A percentile compares a stretch with the other conserved stretches of the same genome.
Conservation (phyloP, 2,888 invertebrate species). For the Mimumesa dahlbomi region DNA sequence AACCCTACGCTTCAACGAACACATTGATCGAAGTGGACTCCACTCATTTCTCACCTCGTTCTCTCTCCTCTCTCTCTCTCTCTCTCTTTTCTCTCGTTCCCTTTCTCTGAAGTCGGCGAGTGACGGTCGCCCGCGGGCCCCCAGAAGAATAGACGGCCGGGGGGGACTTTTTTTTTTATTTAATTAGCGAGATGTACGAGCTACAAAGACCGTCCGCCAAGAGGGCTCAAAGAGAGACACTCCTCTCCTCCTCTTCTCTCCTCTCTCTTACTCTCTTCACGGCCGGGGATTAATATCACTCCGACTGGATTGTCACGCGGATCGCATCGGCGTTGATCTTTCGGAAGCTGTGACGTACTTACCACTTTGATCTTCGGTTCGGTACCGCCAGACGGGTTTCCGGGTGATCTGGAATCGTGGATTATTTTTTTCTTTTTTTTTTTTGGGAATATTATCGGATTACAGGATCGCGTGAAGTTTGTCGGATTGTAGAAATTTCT, state of each 20-base stretch:
- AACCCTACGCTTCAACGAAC: too few species aligned
- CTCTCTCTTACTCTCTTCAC: slow-evolving; percentile 18
- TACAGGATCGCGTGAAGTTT: too few species aligned
- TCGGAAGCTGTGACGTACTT: not conserved
- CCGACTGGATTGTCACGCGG: slow-evolving; percentile 6
- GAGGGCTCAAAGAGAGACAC: slow-evolving; percentile 44
- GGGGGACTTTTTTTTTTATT: slow-evolving; percentile 71
- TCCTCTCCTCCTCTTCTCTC: not conserved
- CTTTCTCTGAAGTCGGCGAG: slow-evolving; percentile 47
- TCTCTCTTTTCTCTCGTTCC: slow-evolving; percentile 5
- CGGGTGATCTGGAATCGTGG: not conserved
- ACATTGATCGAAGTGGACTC: too few species aligned
- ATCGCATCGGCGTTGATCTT: slow-evolving; percentile 7
- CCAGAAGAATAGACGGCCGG: slow-evolving; percentile 68
- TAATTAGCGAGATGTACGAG: slow-evolving; percentile 77
- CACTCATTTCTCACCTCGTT: too few species aligned
- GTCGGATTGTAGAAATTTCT: too few species aligned
- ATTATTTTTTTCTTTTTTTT: too few species aligned
- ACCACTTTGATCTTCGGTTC: not conserved
- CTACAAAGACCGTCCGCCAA: slow-evolving; percentile 66
- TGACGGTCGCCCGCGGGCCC: slow-evolving; percentile 72
- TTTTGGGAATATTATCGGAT: too few species aligned
- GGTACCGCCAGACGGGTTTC: not conserved
- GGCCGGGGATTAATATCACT: slow-evolving; percentile 47
- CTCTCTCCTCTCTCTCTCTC: not conserved